Base-by-base conservation (phyloP, 2,113 vertebrate genomes). In the Sapayoa aenigma region DNA sequence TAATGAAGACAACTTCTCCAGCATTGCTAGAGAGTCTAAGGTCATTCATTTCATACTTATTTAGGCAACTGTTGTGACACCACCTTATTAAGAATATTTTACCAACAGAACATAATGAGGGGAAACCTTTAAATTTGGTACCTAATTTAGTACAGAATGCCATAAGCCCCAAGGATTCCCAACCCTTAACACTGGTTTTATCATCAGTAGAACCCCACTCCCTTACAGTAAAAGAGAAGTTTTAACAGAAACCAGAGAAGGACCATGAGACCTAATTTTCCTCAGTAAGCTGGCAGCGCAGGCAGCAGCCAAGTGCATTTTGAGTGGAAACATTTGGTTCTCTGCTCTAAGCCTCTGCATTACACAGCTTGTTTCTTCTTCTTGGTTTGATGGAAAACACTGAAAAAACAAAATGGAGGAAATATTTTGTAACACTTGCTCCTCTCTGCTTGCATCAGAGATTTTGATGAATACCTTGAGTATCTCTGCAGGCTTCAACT, bases 81-180 rank as follows among this genome's bases (percentile, higher is more conserved):
- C 74, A 69, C 31, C 27, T 58, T 75, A 78, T 41, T 78, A 94
- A 62, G 27, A 84, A 42, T 69, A 91, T 74, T 89, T 76, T 93
- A 50, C 27, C 77, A 83, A 73, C 14, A 74, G 41, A 87, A 89
- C n/a, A 84, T 58, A 85, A 58, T 20, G 41, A 94, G 46, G 80
- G 27, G 27, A 91, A 89, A 60, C 8, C 23, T 67, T 68, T 39
- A 53, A 49, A 44, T 76, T 76, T n/a, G 46, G 68, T 9, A 89
- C 17, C 37, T 76, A 47, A 60, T 81, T 60, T 52, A 83, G 73
- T 12, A 91, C 13, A 49, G 42, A 52, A 44, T 23, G n/a, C 21
- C 44, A 52, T 35, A 75, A 62, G 33, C 9, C 68, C 28, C 19
- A 41, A 18, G 18, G 15, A 75, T 11, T 75, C 50, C 39, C 49